Conservation (phyloP, 2,888 invertebrate species). For the Drosophila rellima region DNA sequence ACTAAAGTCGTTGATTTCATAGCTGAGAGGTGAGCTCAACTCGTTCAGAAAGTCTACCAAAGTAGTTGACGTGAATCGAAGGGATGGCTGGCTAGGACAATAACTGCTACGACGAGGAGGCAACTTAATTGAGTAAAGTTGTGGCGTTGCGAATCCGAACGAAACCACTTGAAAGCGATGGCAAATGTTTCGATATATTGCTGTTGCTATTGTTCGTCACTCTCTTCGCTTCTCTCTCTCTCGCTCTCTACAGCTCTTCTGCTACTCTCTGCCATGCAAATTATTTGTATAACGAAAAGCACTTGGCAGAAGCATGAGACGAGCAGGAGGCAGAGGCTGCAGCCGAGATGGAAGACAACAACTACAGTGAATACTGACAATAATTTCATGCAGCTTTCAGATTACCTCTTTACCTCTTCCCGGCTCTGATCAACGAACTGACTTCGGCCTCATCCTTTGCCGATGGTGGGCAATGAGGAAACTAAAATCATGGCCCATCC, state of each 20-base stretch:
- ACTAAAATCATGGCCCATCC: slow-evolving; percentile 74
- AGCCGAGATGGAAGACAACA: neutral
- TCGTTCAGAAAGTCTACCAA: slow-evolving; percentile 81
- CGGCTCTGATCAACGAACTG: neutral
- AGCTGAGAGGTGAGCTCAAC: slow-evolving; percentile 81
- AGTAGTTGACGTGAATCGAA: slow-evolving; percentile 76
- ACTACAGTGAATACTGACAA: slow-evolving; percentile 69
- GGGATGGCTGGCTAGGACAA: slow-evolving; percentile 46
- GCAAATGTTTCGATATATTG: slow-evolving; percentile 79
- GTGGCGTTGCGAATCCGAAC: slow-evolving; percentile 71
- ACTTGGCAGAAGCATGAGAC: slow-evolving; percentile 10
- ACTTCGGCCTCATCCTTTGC: slow-evolving; percentile 25
- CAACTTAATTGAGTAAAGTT: slow-evolving; percentile 79
- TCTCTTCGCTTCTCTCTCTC: neutral
- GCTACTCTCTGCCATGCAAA: slow-evolving; percentile 24
- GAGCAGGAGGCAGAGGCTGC: slow-evolving; percentile 4
- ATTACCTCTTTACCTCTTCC: neutral
- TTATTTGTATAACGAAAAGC: slow-evolving; percentile 43
- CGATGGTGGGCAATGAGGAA: slow-evolving; percentile 47
- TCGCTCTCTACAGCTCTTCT: neutral
- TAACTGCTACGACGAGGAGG: slow-evolving; percentile 25
- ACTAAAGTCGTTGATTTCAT: slow-evolving; percentile 81
- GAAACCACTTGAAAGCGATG: slow-evolving; percentile 69
- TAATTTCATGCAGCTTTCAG: slow-evolving; percentile 64
- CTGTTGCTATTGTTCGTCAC: slow-evolving; percentile 39